A percentile compares a stretch with the other conserved stretches of the same genome.
These are phyloP conservation scores for Papilio polytes DNA, from an alignment of 1,140 invertebrate genomes.

Conservation along the genomic window DNA sequence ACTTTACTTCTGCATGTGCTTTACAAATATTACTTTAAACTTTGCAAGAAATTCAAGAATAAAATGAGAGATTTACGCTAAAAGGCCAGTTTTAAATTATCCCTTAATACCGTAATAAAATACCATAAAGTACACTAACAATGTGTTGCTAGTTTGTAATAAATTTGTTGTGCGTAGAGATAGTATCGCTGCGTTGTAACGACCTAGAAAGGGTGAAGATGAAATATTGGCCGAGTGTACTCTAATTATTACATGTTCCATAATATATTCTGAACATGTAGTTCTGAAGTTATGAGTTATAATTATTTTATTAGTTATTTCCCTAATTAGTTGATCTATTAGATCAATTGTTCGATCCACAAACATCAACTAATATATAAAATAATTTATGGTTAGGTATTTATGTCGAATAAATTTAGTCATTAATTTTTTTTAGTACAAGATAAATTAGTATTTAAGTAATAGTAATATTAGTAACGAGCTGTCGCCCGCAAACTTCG, in stretches of 20 bases:
- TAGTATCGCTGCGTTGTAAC: not conserved
- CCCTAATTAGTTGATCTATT: not conserved
- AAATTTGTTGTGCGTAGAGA: slow-evolving; percentile 12
- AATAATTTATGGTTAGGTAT: not conserved
- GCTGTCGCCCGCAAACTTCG: no score
- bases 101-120: not conserved
- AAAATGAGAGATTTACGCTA: not conserved
- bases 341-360: no score
- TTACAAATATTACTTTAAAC: no score
- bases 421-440: no score
- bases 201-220: slow-evolving; percentile 20
- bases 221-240: slow-evolving; percentile 2
- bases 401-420: no score
- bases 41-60: no score
- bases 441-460: no score
- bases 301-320: slow-evolving; percentile 15
- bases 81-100: not conserved
- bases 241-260: slow-evolving; percentile 17
- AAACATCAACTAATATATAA: no score
- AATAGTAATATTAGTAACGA: no score
- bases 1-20: not conserved
- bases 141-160: slow-evolving; percentile 6
- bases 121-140: not conserved
- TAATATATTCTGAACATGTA: slow-evolving; percentile 22
- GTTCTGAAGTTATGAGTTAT: not conserved